Evolutionary conservation across 2,797 vertebrate genomes (phyloP).

Genomic region (Threskiornis aethiopicus): DNA sequence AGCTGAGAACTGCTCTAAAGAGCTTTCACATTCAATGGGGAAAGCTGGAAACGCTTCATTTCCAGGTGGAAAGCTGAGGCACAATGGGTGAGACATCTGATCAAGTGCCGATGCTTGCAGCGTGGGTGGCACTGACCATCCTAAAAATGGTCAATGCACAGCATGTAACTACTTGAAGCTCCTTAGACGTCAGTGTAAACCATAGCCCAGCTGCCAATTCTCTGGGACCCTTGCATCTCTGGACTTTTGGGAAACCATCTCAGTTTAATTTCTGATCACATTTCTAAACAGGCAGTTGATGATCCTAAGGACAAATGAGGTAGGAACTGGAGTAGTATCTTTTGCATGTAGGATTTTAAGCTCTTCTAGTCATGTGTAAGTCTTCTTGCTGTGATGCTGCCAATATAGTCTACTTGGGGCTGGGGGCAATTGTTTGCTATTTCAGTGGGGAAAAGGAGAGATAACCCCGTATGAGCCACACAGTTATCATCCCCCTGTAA

Average conservation of each 20-base stretch:
- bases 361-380: not conserved
- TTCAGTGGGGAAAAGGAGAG: not conserved
- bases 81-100: not conserved
- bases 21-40: not conserved
- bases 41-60: not conserved
- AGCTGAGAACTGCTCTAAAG: not conserved
- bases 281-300: not conserved
- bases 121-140: not conserved
- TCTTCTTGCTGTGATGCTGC: not conserved
- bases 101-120: not conserved
- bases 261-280: not conserved
- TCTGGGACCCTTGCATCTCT: not conserved
- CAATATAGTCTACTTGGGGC: not conserved
- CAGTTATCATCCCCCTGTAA: rapidly evolving
- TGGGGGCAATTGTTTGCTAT: not conserved
- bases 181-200: not conserved
- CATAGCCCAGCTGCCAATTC: not conserved
- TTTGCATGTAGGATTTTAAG: not conserved
- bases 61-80: not conserved
- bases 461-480: not conserved
- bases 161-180: not conserved
- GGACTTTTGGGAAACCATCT: not conserved
- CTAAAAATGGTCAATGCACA: not conserved
- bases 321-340: not conserved
- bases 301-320: not conserved